These are phyloP conservation scores for Quadroppia sp. DNA, from an alignment of 2,888 invertebrate genomes.

Conservation along the genomic window DNA sequence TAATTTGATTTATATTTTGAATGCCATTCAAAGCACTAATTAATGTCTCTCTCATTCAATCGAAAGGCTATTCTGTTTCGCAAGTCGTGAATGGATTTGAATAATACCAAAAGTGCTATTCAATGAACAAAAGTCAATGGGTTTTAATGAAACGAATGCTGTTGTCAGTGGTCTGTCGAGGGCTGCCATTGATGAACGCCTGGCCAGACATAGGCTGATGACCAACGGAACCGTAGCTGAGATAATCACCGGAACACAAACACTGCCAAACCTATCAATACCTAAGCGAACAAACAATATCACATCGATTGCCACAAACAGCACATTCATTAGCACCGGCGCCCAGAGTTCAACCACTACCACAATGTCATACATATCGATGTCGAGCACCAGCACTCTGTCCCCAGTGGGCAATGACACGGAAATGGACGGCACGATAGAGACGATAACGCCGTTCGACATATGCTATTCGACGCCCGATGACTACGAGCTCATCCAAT, in stretches of 20 bases:
- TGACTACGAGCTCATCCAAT: slow-evolving; percentile 64
- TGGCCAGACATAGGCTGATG: slow-evolving; percentile 3
- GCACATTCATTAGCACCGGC: not conserved
- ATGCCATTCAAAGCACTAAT: not conserved
- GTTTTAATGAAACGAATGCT: not conserved
- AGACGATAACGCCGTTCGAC: not conserved
- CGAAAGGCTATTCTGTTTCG: not conserved
- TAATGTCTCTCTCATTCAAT: not conserved
- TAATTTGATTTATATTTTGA: not conserved
- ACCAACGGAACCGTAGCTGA: not conserved
- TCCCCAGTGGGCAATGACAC: not conserved
- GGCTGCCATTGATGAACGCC: not conserved
- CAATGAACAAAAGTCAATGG: not conserved
- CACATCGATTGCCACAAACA: not conserved
- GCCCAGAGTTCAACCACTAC: not conserved
- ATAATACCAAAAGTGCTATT: not conserved
- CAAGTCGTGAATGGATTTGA: not conserved
- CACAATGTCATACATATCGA: slow-evolving; percentile 26
- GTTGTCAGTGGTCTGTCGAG: not conserved
- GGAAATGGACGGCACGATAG: not conserved
- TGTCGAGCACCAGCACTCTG: not conserved
- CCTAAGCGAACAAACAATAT: slow-evolving; percentile 13
- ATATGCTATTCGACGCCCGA: slow-evolving; percentile 47
- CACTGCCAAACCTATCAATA: slow-evolving; percentile 10
- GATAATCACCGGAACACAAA: not conserved